Evolutionary conservation across 2,113 vertebrate genomes (phyloP).

Genomic region (Chroicocephalus ridibundus): DNA sequence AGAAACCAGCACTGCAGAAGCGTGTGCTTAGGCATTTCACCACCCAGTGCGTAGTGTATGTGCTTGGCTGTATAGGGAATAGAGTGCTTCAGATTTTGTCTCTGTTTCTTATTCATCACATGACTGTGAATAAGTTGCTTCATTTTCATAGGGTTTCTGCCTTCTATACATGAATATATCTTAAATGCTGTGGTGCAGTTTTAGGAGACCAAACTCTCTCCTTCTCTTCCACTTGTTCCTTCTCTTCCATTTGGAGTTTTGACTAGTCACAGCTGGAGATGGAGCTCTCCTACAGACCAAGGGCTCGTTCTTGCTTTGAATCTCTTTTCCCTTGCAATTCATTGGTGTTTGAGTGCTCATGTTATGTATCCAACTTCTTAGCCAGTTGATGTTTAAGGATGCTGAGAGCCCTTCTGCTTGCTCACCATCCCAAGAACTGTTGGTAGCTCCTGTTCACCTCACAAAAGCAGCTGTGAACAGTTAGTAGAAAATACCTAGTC

Average conservation of each 20-base stretch:
- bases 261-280: not conserved
- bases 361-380: not conserved
- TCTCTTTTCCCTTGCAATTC: not conserved
- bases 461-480: not conserved
- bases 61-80: not conserved
- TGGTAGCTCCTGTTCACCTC: not conserved
- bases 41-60: not conserved
- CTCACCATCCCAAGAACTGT: not conserved
- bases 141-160: not conserved
- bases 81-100: not conserved
- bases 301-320: not conserved
- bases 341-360: not conserved
- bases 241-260: not conserved
- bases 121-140: not conserved
- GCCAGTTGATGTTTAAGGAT: not conserved
- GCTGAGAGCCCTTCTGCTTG: not conserved
- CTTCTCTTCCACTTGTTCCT: not conserved
- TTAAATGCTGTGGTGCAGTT: not conserved
- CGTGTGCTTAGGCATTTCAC: not conserved
- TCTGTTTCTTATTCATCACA: not conserved
- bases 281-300: not conserved
- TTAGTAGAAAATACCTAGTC: not conserved
- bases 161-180: accelerated
- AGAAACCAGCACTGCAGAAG: not conserved
- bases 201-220: not conserved